A percentile compares a stretch with the other conserved stretches of the same genome.
Evolutionary conservation across 2,113 vertebrate genomes (phyloP).

Genomic region (Pseudopodoces humilis): DNA sequence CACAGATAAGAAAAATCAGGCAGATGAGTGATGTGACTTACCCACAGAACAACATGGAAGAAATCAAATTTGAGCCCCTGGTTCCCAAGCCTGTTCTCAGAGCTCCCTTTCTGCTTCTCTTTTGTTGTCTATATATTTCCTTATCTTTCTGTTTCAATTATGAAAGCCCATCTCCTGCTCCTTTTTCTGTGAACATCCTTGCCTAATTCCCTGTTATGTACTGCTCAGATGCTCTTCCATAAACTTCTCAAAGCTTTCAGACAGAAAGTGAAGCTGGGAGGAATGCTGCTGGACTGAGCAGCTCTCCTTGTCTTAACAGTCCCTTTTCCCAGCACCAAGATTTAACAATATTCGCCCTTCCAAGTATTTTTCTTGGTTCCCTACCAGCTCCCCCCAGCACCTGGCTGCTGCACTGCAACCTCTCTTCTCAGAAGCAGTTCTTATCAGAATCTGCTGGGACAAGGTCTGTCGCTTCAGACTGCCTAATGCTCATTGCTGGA

Average conservation of each 20-base stretch:
- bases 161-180: not conserved
- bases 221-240: not conserved
- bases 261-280: not conserved
- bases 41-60: not conserved
- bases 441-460: not conserved
- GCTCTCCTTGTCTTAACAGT: not conserved
- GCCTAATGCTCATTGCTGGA: not conserved
- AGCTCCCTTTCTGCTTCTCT: not conserved
- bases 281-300: not conserved
- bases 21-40: not conserved
- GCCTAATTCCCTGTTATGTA: not conserved
- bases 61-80: not conserved
- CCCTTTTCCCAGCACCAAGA: not conserved
- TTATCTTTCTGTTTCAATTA: slow-evolving; percentile 15
- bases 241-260: not conserved
- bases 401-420: not conserved
- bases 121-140: not conserved
- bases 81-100: not conserved
- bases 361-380: not conserved
- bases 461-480: not conserved
- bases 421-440: not conserved
- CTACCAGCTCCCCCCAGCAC: not conserved
- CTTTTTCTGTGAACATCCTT: not conserved
- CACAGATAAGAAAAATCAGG: slow-evolving; percentile 1
- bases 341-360: not conserved